These are phyloP conservation scores for Podarcis lilfordi DNA, from an alignment of 2,797 vertebrate genomes.

Conservation along the genomic window DNA sequence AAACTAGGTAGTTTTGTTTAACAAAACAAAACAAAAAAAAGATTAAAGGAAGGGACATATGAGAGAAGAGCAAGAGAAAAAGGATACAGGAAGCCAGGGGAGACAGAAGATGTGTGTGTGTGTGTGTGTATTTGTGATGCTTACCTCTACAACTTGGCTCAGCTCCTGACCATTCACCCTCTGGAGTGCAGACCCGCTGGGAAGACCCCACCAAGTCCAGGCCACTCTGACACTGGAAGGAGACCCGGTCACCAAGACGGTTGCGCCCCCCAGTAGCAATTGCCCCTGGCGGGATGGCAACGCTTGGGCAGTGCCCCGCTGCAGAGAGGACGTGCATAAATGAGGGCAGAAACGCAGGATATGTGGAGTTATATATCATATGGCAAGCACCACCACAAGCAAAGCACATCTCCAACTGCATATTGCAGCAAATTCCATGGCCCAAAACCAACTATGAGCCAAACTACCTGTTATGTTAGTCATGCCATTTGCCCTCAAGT, in stretches of 20 bases:
- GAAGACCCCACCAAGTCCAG: conserved; percentile 82
- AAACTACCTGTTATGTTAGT: no score
- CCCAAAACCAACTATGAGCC: background rate
- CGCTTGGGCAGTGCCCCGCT: conserved; percentile 82
- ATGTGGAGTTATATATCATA: no score
- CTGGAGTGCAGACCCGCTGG: conserved; percentile 79
- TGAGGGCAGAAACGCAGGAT: background rate
- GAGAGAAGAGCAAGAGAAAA: background rate
- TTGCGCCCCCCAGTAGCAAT: conserved; percentile 74
- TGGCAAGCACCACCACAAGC: no score
- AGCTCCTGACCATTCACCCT: conserved; percentile 84
- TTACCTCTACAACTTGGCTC: conserved; percentile 84
- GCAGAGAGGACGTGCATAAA: background rate
- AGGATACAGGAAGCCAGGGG: conserved; percentile 17
- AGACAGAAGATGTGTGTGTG: conserved; percentile 10
- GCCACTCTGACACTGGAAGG: conserved; percentile 78
- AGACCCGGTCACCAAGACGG: conserved; percentile 76
- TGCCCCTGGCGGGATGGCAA: conserved; percentile 81
- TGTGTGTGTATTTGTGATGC: conserved; percentile 1
- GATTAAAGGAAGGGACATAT: background rate
- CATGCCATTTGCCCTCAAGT: no score
- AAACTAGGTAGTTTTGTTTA: no score
- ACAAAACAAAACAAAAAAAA: background rate
- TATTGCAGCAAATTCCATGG: background rate
- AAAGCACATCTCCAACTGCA: background rate